These are phyloP conservation scores for Ochotona princeps DNA, from an alignment of 2,113 vertebrate species.

Conservation along the genomic window DNA sequence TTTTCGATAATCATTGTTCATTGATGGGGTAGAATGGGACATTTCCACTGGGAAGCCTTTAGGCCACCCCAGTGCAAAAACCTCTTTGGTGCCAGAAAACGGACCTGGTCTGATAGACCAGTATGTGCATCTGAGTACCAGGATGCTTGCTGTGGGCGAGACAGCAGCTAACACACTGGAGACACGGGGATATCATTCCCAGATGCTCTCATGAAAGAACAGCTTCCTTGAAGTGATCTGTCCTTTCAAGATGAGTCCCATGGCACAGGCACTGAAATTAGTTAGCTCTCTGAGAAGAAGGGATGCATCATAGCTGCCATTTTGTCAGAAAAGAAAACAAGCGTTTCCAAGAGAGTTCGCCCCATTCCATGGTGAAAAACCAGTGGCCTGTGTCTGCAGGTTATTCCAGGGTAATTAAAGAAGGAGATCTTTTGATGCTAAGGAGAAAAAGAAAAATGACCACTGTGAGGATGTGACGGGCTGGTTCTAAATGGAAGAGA, in stretches of 20 bases:
- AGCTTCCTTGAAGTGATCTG: slow-evolving; percentile 63
- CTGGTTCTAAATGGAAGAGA: slow-evolving; percentile 72
- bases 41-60: slow-evolving; percentile 55
- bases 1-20: slow-evolving; percentile 51
- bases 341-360: slow-evolving; percentile 50
- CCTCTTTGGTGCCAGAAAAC: not conserved
- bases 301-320: slow-evolving; percentile 42
- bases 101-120: slow-evolving; percentile 16
- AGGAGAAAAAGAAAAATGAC: slow-evolving; percentile 60
- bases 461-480: not conserved
- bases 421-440: slow-evolving; percentile 60
- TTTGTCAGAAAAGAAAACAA: slow-evolving; percentile 63
- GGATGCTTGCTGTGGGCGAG: slow-evolving; percentile 73
- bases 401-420: slow-evolving; percentile 56
- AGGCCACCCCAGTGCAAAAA: slow-evolving; percentile 44
- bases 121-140: slow-evolving; percentile 68
- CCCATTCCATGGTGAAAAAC: slow-evolving; percentile 37
- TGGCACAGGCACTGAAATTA: slow-evolving; percentile 7
- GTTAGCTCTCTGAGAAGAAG: slow-evolving; percentile 60
- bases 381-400: slow-evolving; percentile 57
- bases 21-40: not conserved
- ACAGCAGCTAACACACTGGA: slow-evolving; percentile 74
- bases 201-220: slow-evolving; percentile 68
- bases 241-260: slow-evolving; percentile 60
- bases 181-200: slow-evolving; percentile 73